A percentile compares a stretch with the other conserved stretches of the same genome.
phyloP scores from a whole-genome alignment of 2,797 vertebrate species.

The Ptychobarbus kaznakovi region DNA sequence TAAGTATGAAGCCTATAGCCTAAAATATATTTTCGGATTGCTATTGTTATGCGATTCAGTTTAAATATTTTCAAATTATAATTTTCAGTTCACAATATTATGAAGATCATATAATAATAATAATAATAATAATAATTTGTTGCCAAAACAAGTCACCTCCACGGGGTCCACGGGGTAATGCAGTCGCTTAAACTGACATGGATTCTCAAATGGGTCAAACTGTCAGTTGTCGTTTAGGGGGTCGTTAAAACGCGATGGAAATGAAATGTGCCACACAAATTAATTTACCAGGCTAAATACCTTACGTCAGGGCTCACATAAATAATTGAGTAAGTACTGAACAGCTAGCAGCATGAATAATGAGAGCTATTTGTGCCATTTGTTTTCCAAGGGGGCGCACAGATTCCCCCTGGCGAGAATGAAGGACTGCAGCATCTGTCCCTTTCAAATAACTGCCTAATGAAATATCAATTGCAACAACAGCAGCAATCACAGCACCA shows the following conservation, averaged over 20 bases:
- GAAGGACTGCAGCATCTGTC: constrained; percentile 48
- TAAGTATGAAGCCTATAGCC: background rate
- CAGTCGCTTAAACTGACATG: constrained; percentile 81
- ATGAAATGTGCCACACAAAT: constrained; percentile 91
- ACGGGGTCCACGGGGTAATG: constrained; percentile 19
- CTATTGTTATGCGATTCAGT: background rate
- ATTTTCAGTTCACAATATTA: background rate
- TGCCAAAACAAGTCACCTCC: constrained; percentile 42
- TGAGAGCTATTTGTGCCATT: constrained; percentile 62
- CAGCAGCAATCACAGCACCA: constrained; percentile 36
- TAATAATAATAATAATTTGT: constrained; percentile 23
- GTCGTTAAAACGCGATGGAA: constrained; percentile 83
- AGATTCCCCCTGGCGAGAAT: constrained; percentile 65
- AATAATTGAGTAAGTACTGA: constrained; percentile 85
- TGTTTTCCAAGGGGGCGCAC: constrained; percentile 67
- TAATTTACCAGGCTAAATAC: constrained; percentile 85
- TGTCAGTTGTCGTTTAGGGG: constrained; percentile 90
- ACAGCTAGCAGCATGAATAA: constrained; percentile 74
- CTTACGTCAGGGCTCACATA: constrained; percentile 79
- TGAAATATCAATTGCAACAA: constrained; percentile 40
- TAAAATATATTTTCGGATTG: background rate
- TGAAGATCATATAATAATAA: background rate
- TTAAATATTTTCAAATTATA: background rate
- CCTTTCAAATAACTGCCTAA: constrained; percentile 33
- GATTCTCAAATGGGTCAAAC: constrained; percentile 88